Base-by-base conservation (phyloP, 2,888 invertebrate genomes). In the Geophilus truncorum region DNA sequence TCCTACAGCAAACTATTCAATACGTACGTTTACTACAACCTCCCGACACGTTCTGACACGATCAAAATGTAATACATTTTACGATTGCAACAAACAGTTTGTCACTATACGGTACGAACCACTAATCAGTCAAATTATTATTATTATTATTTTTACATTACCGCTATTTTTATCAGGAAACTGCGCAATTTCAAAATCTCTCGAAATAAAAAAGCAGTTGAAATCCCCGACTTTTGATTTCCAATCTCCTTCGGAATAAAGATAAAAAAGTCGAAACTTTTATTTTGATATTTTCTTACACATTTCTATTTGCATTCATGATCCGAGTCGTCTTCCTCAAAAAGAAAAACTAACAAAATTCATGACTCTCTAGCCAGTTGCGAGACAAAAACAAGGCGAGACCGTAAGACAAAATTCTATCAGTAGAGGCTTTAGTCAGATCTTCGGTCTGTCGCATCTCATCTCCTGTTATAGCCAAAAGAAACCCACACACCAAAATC, bases 391-490 rank as follows among this genome's bases (percentile, higher is more conserved):
- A 62, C 62, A 62, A 62, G 62, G 25, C 62, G 25, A 62, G 62
- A 62, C 62, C 62, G 25, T 62, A 62, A 25, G 62, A 28, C 62
- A 62, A 62, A 62, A 62, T 62, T 62, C 62, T 62, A 62, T 62
- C 62, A 62, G 62, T 62, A 62, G 62, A 62, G 62, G 62, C 62
- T 62, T 62, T 62, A 62, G 62, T 1, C 62, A 62, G 62, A 62
- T 62, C 62, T 25, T 62, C 62, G 62, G 23, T 25, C 62, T 62
- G 62, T 62, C 62, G 62, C 62, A 62, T 62, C 62, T 62, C 62
- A 62, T 62, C 62, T 62, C 62, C 62, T 62, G 62, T 62, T 62
- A 62, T 62, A 62, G 62, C 62, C 57, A 57, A n/a, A 23, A 57
- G 57, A 57, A 15, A 57, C 57, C 21, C 62, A 62, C 62, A 62